Percentiles rank a stretch among this genome's conserved stretches.
Conservation (phyloP, 1,140 invertebrate species). For the Marisa cornuarietis region DNA sequence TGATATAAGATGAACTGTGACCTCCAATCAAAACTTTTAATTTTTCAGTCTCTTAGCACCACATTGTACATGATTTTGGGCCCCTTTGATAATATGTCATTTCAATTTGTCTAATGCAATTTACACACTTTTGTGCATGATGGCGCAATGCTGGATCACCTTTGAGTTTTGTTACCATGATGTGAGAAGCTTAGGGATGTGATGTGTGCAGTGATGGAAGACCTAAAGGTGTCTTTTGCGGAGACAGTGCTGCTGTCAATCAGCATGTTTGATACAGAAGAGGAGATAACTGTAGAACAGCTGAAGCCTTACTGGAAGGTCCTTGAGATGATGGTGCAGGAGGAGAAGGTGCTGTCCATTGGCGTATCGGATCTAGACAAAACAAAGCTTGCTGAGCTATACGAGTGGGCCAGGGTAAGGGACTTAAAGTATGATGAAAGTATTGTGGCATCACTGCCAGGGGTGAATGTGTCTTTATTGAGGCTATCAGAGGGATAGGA, state of each 20-base stretch:
- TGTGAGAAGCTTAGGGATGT: slow-evolving; percentile 37
- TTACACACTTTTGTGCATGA: background rate
- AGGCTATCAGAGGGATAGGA: too few species aligned
- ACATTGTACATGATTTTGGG: background rate
- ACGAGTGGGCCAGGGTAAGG: slow-evolving; percentile 78
- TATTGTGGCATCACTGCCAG: background rate
- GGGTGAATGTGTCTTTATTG: background rate
- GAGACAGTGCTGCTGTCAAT: slow-evolving; percentile 82
- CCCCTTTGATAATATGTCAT: too few species aligned
- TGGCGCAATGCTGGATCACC: too few species aligned
- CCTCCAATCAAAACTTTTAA: too few species aligned
- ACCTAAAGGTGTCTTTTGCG: slow-evolving; percentile 74
- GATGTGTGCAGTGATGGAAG: slow-evolving; percentile 70
- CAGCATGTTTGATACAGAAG: slow-evolving; percentile 66
- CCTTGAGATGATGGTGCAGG: slow-evolving; percentile 76
- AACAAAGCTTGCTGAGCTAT: slow-evolving; percentile 78
- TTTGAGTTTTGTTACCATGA: too few species aligned
- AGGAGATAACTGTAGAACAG: slow-evolving; percentile 66
- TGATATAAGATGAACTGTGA: too few species aligned
- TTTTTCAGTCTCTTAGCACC: too few species aligned
- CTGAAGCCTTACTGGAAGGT: slow-evolving; percentile 79
- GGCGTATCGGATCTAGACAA: slow-evolving; percentile 92
- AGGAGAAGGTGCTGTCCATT: slow-evolving; percentile 76
- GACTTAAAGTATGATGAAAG: background rate
- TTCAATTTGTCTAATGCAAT: background rate